Conservation (phyloP, 2,888 invertebrate species). For the Sesia bembeciformis region DNA sequence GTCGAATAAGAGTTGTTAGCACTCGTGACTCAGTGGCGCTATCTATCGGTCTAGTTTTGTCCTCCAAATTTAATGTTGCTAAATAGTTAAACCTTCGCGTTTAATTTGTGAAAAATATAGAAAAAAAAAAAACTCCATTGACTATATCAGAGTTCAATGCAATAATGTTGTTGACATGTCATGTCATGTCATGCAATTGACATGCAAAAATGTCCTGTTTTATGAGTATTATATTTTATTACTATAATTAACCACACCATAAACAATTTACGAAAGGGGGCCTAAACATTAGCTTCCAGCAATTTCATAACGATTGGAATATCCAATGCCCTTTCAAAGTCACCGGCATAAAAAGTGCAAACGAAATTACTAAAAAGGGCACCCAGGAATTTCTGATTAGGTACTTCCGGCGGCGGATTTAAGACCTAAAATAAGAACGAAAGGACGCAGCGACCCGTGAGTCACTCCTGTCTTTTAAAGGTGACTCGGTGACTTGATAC, state of each 20-base stretch:
- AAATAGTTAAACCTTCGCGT: too few species aligned
- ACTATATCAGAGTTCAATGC: too few species aligned
- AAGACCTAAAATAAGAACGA: constrained; percentile 51
- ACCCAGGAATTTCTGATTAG: constrained; percentile 53
- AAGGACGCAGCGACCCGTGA: constrained; percentile 46
- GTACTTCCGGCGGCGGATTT: constrained; percentile 55
- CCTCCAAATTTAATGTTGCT: too few species aligned
- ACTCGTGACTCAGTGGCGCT: too few species aligned
- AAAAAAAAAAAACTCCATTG: too few species aligned
- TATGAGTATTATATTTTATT: too few species aligned
- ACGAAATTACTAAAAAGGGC: constrained; percentile 43
- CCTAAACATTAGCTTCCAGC: neutral
- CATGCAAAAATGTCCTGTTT: too few species aligned
- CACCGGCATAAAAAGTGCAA: constrained; percentile 10
- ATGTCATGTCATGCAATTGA: too few species aligned
- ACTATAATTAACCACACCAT: neutral
- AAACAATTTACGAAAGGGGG: neutral
- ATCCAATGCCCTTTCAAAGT: neutral
- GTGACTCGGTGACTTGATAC: constrained; percentile 24
- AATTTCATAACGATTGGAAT: neutral
- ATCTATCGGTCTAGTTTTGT: too few species aligned
- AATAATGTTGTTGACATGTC: too few species aligned
- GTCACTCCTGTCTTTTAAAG: constrained; percentile 33
- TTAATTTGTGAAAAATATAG: too few species aligned
- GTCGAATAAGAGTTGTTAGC: too few species aligned